phyloP scores from a whole-genome alignment of 2,113 vertebrate species.

The Sakesphorus luctuosus region DNA sequence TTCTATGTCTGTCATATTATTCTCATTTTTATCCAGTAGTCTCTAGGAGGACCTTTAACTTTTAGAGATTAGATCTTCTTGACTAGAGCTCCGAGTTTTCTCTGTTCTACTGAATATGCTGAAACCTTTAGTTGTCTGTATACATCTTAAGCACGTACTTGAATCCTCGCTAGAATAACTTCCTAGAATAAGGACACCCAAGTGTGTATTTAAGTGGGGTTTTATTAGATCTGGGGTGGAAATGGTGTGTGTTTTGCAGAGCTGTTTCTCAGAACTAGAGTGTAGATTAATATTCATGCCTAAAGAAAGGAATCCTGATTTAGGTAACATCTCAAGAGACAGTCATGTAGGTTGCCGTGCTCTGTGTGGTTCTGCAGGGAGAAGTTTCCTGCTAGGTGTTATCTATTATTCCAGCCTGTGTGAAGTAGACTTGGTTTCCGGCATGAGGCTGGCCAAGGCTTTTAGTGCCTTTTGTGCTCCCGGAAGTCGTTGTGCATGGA shows the following conservation, averaged over 20 bases:
- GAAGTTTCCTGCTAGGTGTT: not conserved
- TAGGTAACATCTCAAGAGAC: not conserved
- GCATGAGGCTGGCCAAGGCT: not conserved
- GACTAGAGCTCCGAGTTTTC: not conserved
- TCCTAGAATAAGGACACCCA: not conserved
- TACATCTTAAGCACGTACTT: accelerated
- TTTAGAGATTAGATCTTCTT: not conserved
- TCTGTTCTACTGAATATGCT: not conserved
- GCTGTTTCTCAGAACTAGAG: not conserved
- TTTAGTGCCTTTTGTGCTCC: not conserved
- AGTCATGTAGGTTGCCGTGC: not conserved
- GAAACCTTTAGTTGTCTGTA: not conserved
- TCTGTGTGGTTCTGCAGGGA: not conserved
- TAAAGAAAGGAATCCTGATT: not conserved
- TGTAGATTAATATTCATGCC: not conserved
- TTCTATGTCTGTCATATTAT: not conserved
- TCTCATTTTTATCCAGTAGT: not conserved
- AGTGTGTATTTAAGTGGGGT: not conserved
- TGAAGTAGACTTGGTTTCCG: not conserved
- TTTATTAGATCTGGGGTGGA: not conserved
- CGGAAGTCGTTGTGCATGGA: not conserved
- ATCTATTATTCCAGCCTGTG: not conserved
- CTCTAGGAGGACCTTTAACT: not conserved
- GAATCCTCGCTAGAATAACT: not conserved
- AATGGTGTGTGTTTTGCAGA: not conserved